A percentile compares a stretch with the other conserved stretches of the same genome.
Evolutionary conservation across 2,888 invertebrate species (phyloP).

Genomic region (Monopis laevigella): DNA sequence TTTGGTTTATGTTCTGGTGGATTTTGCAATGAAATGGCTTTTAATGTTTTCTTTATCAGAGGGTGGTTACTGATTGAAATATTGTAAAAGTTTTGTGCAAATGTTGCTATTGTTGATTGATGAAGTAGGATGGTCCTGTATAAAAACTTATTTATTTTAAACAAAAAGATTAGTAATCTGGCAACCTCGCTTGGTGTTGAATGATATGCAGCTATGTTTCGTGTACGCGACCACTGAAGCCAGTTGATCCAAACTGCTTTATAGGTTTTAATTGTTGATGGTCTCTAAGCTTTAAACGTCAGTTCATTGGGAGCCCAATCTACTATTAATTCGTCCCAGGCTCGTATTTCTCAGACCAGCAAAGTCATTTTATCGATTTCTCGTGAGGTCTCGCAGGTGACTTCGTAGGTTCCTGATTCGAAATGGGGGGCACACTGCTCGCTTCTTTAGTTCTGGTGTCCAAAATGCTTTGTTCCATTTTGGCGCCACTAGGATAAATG

Average conservation of each 20-base stretch:
- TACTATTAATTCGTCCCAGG: conserved; percentile 17
- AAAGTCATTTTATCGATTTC: conserved; percentile 16
- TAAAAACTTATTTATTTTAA: conserved; percentile 17
- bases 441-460: no score
- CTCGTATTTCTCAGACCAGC: conserved; percentile 21
- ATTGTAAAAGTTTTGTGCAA: conserved; percentile 18
- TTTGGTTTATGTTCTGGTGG: conserved; percentile 1
- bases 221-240: conserved; percentile 10
- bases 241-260: no score
- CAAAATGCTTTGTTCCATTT: no score
- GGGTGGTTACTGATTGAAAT: conserved; percentile 15
- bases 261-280: no score
- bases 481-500: conserved; percentile 18
- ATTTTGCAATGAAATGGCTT: conserved; percentile 15
- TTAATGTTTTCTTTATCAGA: conserved; percentile 19
- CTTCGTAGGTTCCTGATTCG: not conserved
- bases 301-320: conserved; percentile 14
- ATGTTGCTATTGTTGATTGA: conserved; percentile 23
- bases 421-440: not conserved
- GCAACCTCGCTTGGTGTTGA: conserved; percentile 9
- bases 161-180: conserved; percentile 12
- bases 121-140: conserved; percentile 21
- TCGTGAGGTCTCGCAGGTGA: not conserved
- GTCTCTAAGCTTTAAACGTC: no score
- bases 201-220: not conserved